These are phyloP conservation scores for Globia sparganii DNA, from an alignment of 2,888 invertebrate species.

Conservation along the genomic window DNA sequence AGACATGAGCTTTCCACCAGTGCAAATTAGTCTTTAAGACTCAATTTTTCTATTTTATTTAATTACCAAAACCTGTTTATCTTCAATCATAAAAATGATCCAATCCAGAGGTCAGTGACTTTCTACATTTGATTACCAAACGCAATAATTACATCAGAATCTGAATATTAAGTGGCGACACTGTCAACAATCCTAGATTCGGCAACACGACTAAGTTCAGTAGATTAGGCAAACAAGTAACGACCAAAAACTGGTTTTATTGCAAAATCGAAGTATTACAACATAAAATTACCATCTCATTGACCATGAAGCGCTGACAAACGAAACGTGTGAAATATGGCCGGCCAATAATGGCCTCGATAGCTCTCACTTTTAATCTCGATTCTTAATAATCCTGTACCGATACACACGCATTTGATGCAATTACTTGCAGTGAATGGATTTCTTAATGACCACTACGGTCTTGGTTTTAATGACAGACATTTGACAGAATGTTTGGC, in stretches of 20 bases:
- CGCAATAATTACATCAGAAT: slow-evolving; percentile 45
- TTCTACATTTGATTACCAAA: slow-evolving; percentile 31
- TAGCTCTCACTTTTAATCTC: slow-evolving; percentile 80
- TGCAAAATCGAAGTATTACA: slow-evolving; percentile 74
- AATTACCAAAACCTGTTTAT: slow-evolving; percentile 14
- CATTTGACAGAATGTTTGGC: slow-evolving; percentile 49
- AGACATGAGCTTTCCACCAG: slow-evolving; percentile 6
- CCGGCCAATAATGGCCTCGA: slow-evolving; percentile 71
- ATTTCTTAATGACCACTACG: slow-evolving; percentile 56
- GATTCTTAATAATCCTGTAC: slow-evolving; percentile 64
- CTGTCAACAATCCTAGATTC: slow-evolving; percentile 50
- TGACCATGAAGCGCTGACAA: slow-evolving; percentile 77
- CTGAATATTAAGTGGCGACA: slow-evolving; percentile 51
- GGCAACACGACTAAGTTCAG: slow-evolving; percentile 50
- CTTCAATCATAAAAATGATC: slow-evolving; percentile 6
- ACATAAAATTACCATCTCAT: slow-evolving; percentile 80
- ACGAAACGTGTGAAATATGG: slow-evolving; percentile 71
- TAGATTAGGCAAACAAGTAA: slow-evolving; percentile 64
- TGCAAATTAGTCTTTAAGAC: slow-evolving; percentile 19
- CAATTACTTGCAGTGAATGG: slow-evolving; percentile 61
- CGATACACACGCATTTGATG: slow-evolving; percentile 58
- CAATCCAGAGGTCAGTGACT: slow-evolving; percentile 52
- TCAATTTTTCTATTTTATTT: background rate
- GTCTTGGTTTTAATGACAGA: slow-evolving; percentile 55
- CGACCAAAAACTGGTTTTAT: slow-evolving; percentile 73